Base-by-base conservation (phyloP, 2,888 invertebrate species). In the Cordilura impudica region DNA sequence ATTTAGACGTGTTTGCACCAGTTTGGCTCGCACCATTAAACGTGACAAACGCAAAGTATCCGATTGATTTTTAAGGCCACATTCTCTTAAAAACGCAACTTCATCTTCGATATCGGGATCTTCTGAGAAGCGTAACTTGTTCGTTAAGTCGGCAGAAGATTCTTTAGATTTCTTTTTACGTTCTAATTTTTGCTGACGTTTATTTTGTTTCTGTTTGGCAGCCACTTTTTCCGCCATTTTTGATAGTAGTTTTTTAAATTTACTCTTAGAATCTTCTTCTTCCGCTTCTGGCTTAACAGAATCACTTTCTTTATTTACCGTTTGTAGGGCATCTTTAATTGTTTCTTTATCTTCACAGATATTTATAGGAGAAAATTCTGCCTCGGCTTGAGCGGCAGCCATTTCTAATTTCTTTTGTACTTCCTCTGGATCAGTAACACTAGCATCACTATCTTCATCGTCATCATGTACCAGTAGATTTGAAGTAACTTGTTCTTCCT, bases 1-100 rank as follows among this genome's bases (percentile, higher is more conserved):
- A 73, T 95, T 93, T 80, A 92, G 91, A 81, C 97, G 93, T 54
- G 96, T 95, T 82, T 93, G 93, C 3, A 93, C 91, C 79, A 95
- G 94, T 90, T 97, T 96, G 1, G 97, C 97, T 7, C 98, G 93
- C 18, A 98, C 97, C 94, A 98, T 97, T 72, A 98, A 92, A 71
- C 98, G 94, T 83, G 96, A 96, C 54, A 98, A 91, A 8, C 95
- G 95, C 58, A 98, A 91, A 0, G 98, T 98, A 86, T 98, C 97
- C 16, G 94, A 93, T 87, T 97, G 95, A 90, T 97, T 97, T 89
- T 96, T 95, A 65, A 98, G 91, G 0, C 97, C 97, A 43, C 94
- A 94, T 53, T 93, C 92, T 49, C 92, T 92, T 66, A 98, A 90
- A 82, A 94, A 94, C 83, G 95, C 94, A 51, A 98, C 93, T 89